Evolutionary conservation across 2,797 vertebrate genomes (phyloP).

Genomic region (Lacerta agilis): DNA sequence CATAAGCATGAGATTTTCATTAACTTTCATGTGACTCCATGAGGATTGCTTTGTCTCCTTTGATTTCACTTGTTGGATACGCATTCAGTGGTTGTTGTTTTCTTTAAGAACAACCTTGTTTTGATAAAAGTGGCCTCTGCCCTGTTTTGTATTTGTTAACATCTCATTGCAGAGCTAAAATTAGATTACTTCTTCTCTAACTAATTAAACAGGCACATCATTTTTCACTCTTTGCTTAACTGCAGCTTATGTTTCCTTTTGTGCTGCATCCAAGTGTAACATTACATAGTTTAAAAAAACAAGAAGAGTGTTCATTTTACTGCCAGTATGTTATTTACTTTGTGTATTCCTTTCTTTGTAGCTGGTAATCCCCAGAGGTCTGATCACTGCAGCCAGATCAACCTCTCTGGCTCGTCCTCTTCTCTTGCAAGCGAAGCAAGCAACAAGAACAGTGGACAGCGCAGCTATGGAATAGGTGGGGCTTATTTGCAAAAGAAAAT

Average conservation of each 20-base stretch:
- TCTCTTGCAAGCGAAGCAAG: constrained; percentile 89
- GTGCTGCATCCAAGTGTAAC: constrained; percentile 15
- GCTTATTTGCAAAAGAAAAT: constrained; percentile 90
- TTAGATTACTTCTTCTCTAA: constrained; percentile 46
- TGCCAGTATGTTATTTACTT: not conserved
- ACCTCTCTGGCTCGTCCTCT: constrained; percentile 88
- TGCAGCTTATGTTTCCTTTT: constrained; percentile 38
- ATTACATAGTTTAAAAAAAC: constrained; percentile 36
- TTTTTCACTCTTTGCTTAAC: constrained; percentile 49
- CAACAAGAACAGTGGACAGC: constrained; percentile 83
- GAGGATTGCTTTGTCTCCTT: constrained; percentile 47
- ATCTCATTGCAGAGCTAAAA: constrained; percentile 63
- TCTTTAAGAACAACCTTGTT: constrained; percentile 52
- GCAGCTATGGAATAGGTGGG: constrained; percentile 94
- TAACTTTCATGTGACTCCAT: constrained; percentile 49
- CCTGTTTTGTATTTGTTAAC: constrained; percentile 43
- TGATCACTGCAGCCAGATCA: constrained; percentile 87
- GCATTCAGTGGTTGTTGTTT: constrained; percentile 34
- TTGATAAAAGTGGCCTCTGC: constrained; percentile 49
- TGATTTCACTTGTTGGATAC: constrained; percentile 51
- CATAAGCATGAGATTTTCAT: constrained; percentile 32
- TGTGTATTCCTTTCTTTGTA: constrained; percentile 71
- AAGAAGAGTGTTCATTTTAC: constrained; percentile 33
- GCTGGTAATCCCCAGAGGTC: constrained; percentile 81
- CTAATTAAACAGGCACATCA: constrained; percentile 36